A percentile compares a stretch with the other conserved stretches of the same genome.
phyloP scores from a whole-genome alignment of 2,888 invertebrate genomes.

The Lasioglossum figueresi region DNA sequence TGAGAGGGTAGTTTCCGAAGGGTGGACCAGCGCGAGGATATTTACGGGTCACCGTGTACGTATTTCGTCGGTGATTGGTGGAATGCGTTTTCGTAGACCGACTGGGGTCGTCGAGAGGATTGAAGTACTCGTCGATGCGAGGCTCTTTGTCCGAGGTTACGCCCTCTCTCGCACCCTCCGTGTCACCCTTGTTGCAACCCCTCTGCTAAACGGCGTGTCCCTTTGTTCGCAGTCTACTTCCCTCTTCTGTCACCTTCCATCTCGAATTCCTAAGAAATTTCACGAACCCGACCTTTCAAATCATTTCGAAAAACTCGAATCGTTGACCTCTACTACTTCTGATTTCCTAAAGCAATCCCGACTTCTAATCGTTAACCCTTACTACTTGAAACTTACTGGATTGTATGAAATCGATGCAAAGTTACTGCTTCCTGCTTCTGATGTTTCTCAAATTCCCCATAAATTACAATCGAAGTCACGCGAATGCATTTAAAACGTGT shows the following conservation, averaged over 20 bases:
- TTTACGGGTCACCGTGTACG: conserved; percentile 51
- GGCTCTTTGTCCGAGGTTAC: conserved; percentile 58
- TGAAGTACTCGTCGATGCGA: conserved; percentile 59
- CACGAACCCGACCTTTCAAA: background rate
- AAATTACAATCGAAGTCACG: background rate
- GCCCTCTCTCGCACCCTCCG: conserved; percentile 27
- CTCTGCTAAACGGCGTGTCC: conserved; percentile 28
- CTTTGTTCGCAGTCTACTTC: conserved; percentile 36
- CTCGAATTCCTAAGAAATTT: conserved; percentile 35
- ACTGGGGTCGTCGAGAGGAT: conserved; percentile 37
- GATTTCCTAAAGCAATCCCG: background rate
- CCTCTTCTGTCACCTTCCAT: conserved; percentile 41
- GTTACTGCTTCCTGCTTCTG: background rate
- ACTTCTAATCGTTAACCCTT: background rate
- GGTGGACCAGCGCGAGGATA: conserved; percentile 37
- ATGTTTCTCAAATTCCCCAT: background rate
- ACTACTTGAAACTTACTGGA: background rate
- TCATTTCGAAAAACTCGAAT: background rate
- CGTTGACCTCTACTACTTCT: background rate
- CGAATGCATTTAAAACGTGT: background rate
- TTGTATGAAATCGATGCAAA: background rate
- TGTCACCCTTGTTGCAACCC: conserved; percentile 4
- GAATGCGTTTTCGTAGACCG: conserved; percentile 50
- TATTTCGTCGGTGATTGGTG: conserved; percentile 52
- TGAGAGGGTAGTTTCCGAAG: conserved; percentile 55